Base-by-base conservation (phyloP, 2,113 vertebrate species). In the Calonectris borealis region DNA sequence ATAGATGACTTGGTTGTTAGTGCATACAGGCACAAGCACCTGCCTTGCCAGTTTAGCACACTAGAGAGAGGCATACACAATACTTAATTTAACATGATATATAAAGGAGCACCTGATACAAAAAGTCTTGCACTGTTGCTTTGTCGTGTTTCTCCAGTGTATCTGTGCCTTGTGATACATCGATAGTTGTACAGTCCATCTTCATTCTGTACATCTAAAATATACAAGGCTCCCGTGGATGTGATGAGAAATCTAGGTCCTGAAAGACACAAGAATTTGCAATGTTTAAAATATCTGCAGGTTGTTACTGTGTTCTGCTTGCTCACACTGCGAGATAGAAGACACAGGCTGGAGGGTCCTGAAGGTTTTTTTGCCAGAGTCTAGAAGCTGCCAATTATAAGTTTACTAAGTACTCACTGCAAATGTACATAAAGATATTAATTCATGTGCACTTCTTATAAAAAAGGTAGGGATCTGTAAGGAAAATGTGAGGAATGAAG, bases 181-280 rank as follows among this genome's bases (percentile, higher is more conserved):
- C 99, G 99, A 96, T 99, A 99, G 98, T 99, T 99, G 97, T 99
- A 99, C 98, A 99, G 97, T 75, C 99, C 99, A 71, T 99, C 99
- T 97, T 99, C 99, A 86, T 99, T 99, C 98, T 99, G 99, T 98
- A 99, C 99, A 89, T 99, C 99, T 98, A 99, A 98, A 98, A 99
- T 99, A 98, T 99, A 99, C 99, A 99, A 99, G 99, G 99, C 99
- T 99, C 99, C 99, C 86, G 99, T 99, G 98, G 99, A 99, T 98
- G 99, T 99, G 98, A 99, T 99, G 98, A 99, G 98, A 99, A 99
- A 99, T 99, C 99, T 99, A 99, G 99, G 99, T 99, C 99, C 99
- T 99, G 97, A 79, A 98, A 98, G 20, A 97, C 83, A 98, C 9
- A 89, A 96, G 61, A 80, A 78, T 89, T 14, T 21, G 26, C 31